Evolutionary conservation across 2,113 vertebrate genomes (phyloP).

Genomic region (Psephotus haematonotus): DNA sequence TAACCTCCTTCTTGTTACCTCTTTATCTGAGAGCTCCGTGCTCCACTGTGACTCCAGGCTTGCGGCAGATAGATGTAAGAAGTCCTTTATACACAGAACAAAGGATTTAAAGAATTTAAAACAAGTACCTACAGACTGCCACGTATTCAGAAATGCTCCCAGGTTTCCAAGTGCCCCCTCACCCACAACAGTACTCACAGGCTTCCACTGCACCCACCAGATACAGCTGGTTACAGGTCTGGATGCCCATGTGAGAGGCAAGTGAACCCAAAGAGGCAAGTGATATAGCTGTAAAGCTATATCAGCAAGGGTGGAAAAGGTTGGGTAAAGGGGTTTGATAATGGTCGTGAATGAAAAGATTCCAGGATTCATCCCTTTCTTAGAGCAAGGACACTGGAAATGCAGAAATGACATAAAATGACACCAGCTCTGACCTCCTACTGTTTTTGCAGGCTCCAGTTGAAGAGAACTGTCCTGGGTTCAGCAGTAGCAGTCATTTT

Average conservation of each 20-base stretch:
- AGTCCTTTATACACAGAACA: conserved; percentile 85
- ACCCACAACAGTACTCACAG: neutral
- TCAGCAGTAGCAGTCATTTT: neutral
- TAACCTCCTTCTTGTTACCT: conserved; percentile 78
- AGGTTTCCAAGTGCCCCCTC: neutral
- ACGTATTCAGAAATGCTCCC: neutral
- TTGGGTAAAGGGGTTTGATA: neutral
- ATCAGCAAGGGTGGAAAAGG: neutral
- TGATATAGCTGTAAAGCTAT: neutral
- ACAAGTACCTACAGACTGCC: neutral
- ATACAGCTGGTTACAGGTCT: neutral
- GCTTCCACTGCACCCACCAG: neutral
- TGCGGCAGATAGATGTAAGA: conserved; percentile 84
- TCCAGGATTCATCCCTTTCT: neutral
- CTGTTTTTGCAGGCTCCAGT: neutral
- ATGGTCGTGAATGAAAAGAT: neutral
- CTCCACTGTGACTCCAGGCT: conserved; percentile 76
- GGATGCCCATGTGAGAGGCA: neutral
- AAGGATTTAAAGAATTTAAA: conserved; percentile 62
- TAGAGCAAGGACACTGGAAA: neutral
- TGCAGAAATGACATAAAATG: neutral
- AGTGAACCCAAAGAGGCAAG: neutral
- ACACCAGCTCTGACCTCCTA: neutral
- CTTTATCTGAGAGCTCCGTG: conserved; percentile 66
- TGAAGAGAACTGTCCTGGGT: neutral